Base-by-base conservation (phyloP, 2,888 invertebrate genomes). In the Embidobia sp. region DNA sequence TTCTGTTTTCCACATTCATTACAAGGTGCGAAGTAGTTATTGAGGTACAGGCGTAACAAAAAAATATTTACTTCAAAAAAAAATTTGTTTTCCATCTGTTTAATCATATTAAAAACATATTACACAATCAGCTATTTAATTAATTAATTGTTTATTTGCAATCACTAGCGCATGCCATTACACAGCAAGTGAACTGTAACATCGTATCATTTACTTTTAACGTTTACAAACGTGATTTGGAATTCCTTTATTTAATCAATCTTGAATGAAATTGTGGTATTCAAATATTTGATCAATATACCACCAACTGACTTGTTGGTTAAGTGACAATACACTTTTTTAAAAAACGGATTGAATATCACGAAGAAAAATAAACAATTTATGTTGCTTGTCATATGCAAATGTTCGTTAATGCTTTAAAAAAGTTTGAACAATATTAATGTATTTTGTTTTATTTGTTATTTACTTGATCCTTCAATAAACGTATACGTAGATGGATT, bases 261-360 rank as follows among this genome's bases (percentile, higher is more conserved):
- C 37, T 63, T 64, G 48, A 29, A 55, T 63, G 55, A 40, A 73
- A 64, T 57, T 57, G 40, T 57, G 63, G 40, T 55, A 64, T 57
- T 19, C 57, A 73, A 73, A 73, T 64, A 73, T 64, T 70, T 64
- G 51, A 35, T 35, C 27, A 64, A 18, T 63, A 33, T 73, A 73
- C 72, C 72, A 73, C 64, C 64, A 63, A 73, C 72, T 27, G 72
- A 64, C 33, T 57, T 51, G 64, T 64, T 63, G 19, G 37, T 61
- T 40, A 64, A 73, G 15, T 64, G 51, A 64, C 27, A 16, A 10
- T 33, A 35, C 46, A 11, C 11, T 63, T 48, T 63, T 37, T 27
- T 5, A 10, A 48, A 33, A 61, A 29, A 42, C n/a, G 33, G 42
- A 31, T 48, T 72, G 48, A 37, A 46, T 42, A 16, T 22, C 57